These are phyloP conservation scores for Marasmarcha lunaedactyla DNA, from an alignment of 2,888 invertebrate species.

Conservation along the genomic window DNA sequence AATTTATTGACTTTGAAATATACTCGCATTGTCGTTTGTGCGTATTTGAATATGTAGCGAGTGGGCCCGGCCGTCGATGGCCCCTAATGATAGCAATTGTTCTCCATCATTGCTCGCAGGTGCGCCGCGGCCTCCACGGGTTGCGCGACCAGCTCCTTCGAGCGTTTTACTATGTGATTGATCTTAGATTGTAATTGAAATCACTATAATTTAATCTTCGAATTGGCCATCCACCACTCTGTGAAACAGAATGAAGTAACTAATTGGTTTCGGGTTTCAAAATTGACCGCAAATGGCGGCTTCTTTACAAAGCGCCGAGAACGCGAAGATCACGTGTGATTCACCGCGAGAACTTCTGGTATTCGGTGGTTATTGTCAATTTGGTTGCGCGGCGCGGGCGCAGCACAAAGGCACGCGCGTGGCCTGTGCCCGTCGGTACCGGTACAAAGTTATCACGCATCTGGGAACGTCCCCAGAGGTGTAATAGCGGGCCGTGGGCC, in stretches of 20 bases:
- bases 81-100: constrained; percentile 64
- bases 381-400: constrained; percentile 48
- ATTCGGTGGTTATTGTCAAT: constrained; percentile 31
- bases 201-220: background rate
- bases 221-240: background rate
- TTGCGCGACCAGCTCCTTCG: background rate
- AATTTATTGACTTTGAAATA: constrained; percentile 66
- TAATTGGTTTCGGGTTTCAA: too few species aligned
- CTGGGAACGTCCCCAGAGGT: constrained; percentile 47
- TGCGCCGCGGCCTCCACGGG: constrained; percentile 26
- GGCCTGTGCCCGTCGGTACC: constrained; percentile 40
- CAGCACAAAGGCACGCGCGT: constrained; percentile 58
- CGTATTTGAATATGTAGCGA: constrained; percentile 62
- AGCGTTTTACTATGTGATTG: background rate
- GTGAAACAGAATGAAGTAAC: too few species aligned
- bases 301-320: too few species aligned
- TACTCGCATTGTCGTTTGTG: constrained; percentile 53
- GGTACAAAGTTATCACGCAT: constrained; percentile 48
- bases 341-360: constrained; percentile 9
- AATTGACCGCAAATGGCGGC: too few species aligned
- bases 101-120: constrained; percentile 60
- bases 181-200: background rate
- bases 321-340: background rate
- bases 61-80: constrained; percentile 48
- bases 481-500: constrained; percentile 39